Evolutionary conservation across 2,113 vertebrate species (phyloP), one percentile per base, ranked within the genome.

Genomic region (Pseudolaguvia tuberculata): DNA sequence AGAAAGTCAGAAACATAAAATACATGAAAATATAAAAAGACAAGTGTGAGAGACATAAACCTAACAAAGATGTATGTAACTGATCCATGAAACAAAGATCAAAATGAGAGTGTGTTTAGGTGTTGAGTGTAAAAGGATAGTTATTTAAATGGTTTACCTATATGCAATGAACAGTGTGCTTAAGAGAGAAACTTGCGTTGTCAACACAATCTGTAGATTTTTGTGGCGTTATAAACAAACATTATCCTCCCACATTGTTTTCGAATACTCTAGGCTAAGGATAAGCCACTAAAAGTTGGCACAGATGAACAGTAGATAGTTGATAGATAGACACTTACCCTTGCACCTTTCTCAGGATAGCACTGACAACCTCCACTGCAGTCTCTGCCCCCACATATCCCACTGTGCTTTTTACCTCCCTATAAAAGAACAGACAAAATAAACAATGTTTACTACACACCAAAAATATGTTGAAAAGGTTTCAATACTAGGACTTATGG

Each of bases 281-380:
- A 50, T 25, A 47, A 57, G 48, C 17, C 13, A 18, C 13, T n/a
- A 62, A 9, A 42, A 45, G 21, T 8, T 57, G 25, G 7, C 12
- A 48, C 18, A 21, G 21, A 25, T 29, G 31, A 39, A 47, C 13
- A 50, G 42, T 35, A 31, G 29, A 27, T 25, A 14, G 29, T 25
- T 50, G 71, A 56, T 5, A 62, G 73, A 45, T 18, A 25, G 31
- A 57, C n/a, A 80, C 96, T 95, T 88, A 99, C 97, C 73, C 97
- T 93, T 18, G 88, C 91, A 76, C 97, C 97, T 87, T 99, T 99
- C 87, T 99, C 97, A 7, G 96, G 97, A 83, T 91, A 96, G 85
- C 97, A 99, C 80, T 95, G 85, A 78, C 96, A 99, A 18, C 94
- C 93, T 14, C 93, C 92, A 8, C 94, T 97, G 87, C 97, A 99